Percentiles rank a stretch among this genome's conserved stretches.
phyloP scores from a whole-genome alignment of 2,888 invertebrate genomes.

The Apamea anceps region DNA sequence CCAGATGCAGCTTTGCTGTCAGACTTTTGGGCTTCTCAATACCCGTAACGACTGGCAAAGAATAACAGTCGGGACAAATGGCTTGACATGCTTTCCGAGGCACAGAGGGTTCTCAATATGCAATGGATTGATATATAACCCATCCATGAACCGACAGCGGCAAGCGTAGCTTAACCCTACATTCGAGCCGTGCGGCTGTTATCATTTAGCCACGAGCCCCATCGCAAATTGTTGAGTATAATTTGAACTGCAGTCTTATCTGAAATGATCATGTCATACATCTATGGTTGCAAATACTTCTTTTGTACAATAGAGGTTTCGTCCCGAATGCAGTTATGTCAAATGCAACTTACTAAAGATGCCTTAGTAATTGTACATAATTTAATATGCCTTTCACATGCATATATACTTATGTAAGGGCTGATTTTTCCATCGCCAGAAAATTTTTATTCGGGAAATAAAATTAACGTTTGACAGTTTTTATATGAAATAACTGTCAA shows the following conservation, averaged over 20 bases:
- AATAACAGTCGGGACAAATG: not conserved
- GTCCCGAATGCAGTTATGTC: not conserved
- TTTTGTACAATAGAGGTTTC: not conserved
- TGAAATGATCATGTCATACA: not conserved
- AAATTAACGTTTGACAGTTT: too few species aligned
- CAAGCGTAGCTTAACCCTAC: too few species aligned
- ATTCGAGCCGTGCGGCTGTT: too few species aligned
- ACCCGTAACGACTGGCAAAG: not conserved
- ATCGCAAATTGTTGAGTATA: not conserved
- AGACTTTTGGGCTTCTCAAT: not conserved
- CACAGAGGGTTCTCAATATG: not conserved
- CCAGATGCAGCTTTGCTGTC: not conserved
- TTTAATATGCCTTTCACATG: not conserved
- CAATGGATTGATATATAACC: too few species aligned
- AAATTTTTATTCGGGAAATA: too few species aligned
- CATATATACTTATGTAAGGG: too few species aligned
- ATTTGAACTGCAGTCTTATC: not conserved
- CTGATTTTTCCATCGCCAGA: too few species aligned
- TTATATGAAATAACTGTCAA: too few species aligned
- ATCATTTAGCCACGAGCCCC: too few species aligned
- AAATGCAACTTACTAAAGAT: not conserved
- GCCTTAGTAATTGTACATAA: not conserved
- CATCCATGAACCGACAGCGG: too few species aligned
- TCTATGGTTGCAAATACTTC: not conserved
- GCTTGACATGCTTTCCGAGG: not conserved